Conservation (phyloP, 2,888 invertebrate genomes). For the Drosophila subsilvestris region DNA sequence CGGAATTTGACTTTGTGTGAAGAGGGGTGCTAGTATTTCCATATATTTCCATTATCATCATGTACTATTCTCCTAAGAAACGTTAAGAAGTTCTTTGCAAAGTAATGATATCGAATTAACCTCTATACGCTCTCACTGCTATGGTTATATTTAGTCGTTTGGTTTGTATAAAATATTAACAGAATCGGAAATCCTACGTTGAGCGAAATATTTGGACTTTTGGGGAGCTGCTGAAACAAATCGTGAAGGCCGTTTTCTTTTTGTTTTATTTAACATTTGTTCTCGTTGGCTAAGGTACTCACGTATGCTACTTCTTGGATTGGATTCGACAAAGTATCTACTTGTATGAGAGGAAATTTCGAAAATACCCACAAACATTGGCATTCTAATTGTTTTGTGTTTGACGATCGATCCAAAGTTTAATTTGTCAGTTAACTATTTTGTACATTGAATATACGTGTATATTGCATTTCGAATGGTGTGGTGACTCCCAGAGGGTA, state of each 20-base stretch:
- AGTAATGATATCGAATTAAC: conserved; percentile 17
- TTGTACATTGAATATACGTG: conserved; percentile 48
- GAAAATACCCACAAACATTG: conserved; percentile 12
- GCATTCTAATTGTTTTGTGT: conserved; percentile 7
- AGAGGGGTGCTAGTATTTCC: conserved; percentile 25
- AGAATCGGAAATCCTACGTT: conserved; percentile 40
- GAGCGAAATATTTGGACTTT: conserved; percentile 42
- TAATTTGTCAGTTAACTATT: conserved; percentile 25
- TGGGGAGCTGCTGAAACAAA: conserved; percentile 37
- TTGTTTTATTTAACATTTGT: conserved; percentile 29
- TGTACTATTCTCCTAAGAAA: conserved; percentile 21
- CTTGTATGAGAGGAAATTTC: conserved; percentile 33
- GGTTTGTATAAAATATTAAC: conserved; percentile 53
- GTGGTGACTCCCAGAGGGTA: conserved; percentile 16
- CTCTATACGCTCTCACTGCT: background rate
- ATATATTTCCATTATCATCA: conserved; percentile 3
- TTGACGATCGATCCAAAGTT: conserved; percentile 23
- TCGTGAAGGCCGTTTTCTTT: conserved; percentile 52
- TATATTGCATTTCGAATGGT: conserved; percentile 21
- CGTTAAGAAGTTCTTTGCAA: conserved; percentile 27
- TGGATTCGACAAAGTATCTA: conserved; percentile 29
- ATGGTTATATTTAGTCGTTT: conserved; percentile 14
- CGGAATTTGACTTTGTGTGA: conserved; percentile 36
- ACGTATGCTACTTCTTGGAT: conserved; percentile 64
- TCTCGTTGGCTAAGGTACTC: conserved; percentile 71